These are phyloP conservation scores for Teleogryllus oceanicus DNA, from an alignment of 2,888 invertebrate genomes.

Conservation along the genomic window DNA sequence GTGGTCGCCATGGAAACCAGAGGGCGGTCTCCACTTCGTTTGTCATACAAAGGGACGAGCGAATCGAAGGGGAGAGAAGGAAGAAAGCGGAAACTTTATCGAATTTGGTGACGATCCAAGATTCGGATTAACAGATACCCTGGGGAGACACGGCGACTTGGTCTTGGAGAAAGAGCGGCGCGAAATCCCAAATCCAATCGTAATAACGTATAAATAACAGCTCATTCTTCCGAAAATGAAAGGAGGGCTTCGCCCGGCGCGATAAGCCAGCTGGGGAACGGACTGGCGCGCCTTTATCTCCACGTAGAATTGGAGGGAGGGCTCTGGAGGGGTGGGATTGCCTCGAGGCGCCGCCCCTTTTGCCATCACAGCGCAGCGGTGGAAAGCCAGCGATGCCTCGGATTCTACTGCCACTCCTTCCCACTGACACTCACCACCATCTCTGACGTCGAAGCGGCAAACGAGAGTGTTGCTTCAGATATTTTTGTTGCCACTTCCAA, in stretches of 20 bases:
- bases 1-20: neutral
- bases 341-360: too few relatives aligned
- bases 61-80: neutral
- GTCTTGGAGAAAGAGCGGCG: neutral
- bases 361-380: too few relatives aligned
- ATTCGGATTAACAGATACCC: conserved; percentile 18
- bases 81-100: conserved; percentile 18
- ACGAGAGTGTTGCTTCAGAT: too few relatives aligned
- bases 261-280: conserved; percentile 2
- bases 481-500: too few relatives aligned
- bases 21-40: neutral
- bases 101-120: conserved; percentile 18
- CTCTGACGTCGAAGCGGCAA: too few relatives aligned
- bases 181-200: conserved; percentile 3
- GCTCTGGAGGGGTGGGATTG: too few relatives aligned
- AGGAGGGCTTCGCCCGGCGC: neutral
- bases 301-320: neutral
- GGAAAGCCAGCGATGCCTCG: too few relatives aligned
- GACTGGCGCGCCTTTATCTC: neutral
- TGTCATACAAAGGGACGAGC: conserved; percentile 1
- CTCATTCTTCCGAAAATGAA: conserved; percentile 18
- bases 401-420: too few relatives aligned
- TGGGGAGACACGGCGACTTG: neutral
- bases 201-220: conserved; percentile 11
- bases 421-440: too few relatives aligned